Conservation (phyloP, 2,888 invertebrate genomes). For the Drosophila prostipennis region DNA sequence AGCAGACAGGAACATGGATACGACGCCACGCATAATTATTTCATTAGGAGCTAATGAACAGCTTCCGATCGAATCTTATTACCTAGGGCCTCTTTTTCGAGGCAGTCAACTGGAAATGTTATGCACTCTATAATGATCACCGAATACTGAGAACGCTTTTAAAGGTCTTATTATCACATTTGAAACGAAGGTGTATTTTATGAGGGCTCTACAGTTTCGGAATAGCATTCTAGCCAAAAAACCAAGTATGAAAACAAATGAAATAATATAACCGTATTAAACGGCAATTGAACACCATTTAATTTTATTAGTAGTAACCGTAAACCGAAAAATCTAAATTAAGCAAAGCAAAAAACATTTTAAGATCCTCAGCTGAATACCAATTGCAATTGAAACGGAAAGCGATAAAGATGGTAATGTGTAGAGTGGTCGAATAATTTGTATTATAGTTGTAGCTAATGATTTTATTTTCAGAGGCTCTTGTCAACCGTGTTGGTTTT, state of each 20-base stretch:
- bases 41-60: conserved; percentile 32
- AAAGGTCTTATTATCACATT: not conserved
- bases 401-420: conserved; percentile 2
- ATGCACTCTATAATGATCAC: not conserved
- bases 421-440: no score
- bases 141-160: not conserved
- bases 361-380: not conserved
- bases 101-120: not conserved
- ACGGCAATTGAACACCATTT: not conserved
- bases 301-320: not conserved
- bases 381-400: not conserved
- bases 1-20: not conserved
- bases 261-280: not conserved
- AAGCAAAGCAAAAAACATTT: not conserved
- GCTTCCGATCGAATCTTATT: conserved; percentile 14
- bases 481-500: not conserved
- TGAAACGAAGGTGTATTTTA: not conserved
- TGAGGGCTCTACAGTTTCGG: not conserved
- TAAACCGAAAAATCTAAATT: not conserved
- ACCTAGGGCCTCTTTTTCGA: not conserved
- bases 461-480: not conserved
- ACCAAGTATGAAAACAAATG: not conserved
- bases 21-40: conserved; percentile 27
- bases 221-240: not conserved
- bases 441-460: not conserved